Evolutionary conservation across 2,113 vertebrate species (phyloP).

Genomic region (Noctilio leporinus): DNA sequence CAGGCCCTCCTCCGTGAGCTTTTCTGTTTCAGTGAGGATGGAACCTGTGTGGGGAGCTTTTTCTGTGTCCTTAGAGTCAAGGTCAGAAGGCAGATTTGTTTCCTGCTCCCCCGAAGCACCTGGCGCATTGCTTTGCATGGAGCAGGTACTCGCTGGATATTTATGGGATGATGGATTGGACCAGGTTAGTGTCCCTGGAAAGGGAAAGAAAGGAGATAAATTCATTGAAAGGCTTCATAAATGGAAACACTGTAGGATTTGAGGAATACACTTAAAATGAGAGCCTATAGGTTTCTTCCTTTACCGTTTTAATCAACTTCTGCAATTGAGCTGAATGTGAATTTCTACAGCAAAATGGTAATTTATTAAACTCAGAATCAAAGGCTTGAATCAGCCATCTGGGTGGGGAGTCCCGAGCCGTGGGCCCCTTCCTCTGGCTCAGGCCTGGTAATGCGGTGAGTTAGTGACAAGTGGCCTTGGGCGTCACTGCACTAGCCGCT

Average conservation of each 20-base stretch:
- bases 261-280: background rate
- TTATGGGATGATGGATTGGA: background rate
- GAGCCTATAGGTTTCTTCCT: background rate
- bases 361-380: background rate
- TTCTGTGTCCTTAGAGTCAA: too few relatives aligned
- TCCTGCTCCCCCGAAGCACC: background rate
- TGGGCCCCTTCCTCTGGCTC: background rate
- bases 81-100: background rate
- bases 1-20: background rate
- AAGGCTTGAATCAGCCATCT: background rate
- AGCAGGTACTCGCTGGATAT: background rate
- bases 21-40: background rate
- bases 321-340: background rate
- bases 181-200: background rate
- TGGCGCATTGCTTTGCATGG: background rate
- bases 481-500: background rate
- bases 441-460: background rate
- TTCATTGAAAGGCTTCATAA: background rate
- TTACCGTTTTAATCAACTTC: background rate
- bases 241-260: background rate
- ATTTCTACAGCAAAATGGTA: background rate
- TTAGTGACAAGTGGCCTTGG: background rate
- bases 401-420: background rate
- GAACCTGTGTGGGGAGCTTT: background rate
- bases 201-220: background rate